Evolutionary conservation across 2,888 invertebrate genomes (phyloP).

Genomic region (Matsumyia berberina): DNA sequence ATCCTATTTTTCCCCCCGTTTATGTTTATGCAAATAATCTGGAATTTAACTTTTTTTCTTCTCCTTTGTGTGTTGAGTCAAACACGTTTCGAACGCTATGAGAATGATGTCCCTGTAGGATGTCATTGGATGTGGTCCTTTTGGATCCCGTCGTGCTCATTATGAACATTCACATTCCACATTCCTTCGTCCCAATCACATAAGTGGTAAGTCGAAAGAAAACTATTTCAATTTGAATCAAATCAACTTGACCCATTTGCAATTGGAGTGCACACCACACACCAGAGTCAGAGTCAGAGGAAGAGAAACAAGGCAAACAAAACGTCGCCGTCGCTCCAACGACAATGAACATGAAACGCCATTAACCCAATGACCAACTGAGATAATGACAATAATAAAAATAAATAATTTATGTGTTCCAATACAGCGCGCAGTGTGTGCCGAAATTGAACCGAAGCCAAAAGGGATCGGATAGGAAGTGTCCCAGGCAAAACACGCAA

Average conservation of each 20-base stretch:
- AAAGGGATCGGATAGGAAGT: conserved; percentile 48
- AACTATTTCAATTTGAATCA: conserved; percentile 55
- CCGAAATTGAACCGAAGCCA: conserved; percentile 62
- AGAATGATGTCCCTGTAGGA: conserved; percentile 5
- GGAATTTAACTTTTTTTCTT: conserved; percentile 33
- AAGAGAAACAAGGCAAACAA: conserved; percentile 7
- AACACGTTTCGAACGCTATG: conserved; percentile 46
- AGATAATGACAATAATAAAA: conserved; percentile 73
- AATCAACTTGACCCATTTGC: conserved; percentile 66
- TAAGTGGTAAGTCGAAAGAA: neutral
- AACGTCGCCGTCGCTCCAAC: conserved; percentile 6
- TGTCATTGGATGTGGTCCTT: conserved; percentile 2
- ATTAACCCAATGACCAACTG: conserved; percentile 76
- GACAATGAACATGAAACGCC: conserved; percentile 72
- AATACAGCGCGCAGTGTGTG: conserved; percentile 33
- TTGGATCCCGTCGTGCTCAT: neutral
- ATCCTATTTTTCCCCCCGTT: conserved; percentile 48
- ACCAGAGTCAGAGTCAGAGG: neutral
- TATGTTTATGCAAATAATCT: conserved; percentile 72
- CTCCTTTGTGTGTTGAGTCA: conserved; percentile 4
- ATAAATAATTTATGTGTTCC: conserved; percentile 72
- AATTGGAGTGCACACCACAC: conserved; percentile 3
- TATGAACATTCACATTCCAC: too few relatives aligned
- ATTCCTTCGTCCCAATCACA: too few relatives aligned
- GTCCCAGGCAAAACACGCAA: conserved; percentile 54